Evolutionary conservation across 2,888 invertebrate genomes (phyloP), one percentile per base, ranked within the genome.

Genomic region (Nomada fabriciana): DNA sequence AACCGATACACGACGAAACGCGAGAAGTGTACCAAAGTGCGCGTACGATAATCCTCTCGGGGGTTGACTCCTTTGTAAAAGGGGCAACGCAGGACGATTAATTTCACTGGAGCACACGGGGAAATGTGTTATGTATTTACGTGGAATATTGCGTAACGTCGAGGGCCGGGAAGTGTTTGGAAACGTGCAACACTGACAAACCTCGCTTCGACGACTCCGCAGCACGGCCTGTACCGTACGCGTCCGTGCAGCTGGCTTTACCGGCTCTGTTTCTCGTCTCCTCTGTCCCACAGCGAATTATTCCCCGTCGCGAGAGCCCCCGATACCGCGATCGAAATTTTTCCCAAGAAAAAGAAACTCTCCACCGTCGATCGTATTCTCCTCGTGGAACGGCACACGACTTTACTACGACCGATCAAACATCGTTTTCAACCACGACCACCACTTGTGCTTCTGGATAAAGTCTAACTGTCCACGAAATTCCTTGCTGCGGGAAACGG

Each of bases 61-160:
- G 83, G 76, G 86, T 74, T 20, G 61, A 68, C 81, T 82, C 79
- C 79, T 85, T 79, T 73, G 79, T 75, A 76, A 70, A 69, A 69
- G 83, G 75, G 70, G 80, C 68, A 78, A 69, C 77, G 73, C 80
- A 74, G 85, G 84, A 88, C 83, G 74, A 73, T 69, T 80, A 84
- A 81, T 87, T 82, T 85, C 80, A 77, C 82, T 77, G 81, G 81
- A 87, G 83, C 68, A 69, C 75, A 70, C 74, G 78, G 78, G 81
- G 76, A 88, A 86, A 88, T 81, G 87, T 87, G 85, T 88, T 92
- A 91, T 91, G 92, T 92, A 91, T 92, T 93, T 93, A 91, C 91
- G 89, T 90, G 90, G 90, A 91, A 92, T 89, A 92, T 93, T 93
- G 93, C 93, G 93, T 93, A 93, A 93, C 91, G 85, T 83, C 88